Conservation (phyloP, 1,140 invertebrate species). For the Pemphigus obesinymphae region DNA sequence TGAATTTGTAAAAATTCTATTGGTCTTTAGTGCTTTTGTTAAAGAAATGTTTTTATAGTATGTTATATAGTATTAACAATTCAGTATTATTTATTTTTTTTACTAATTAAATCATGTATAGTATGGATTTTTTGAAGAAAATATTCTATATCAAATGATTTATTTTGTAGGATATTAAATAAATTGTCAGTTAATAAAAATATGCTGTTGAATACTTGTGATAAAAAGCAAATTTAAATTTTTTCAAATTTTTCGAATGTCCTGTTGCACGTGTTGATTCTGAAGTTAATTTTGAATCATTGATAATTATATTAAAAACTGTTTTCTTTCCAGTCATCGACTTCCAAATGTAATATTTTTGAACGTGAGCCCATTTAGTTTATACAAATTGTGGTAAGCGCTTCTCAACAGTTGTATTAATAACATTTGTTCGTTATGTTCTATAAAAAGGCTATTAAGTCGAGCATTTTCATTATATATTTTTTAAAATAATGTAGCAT, state of each 20-base stretch:
- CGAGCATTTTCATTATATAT: background rate
- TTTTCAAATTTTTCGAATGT: background rate
- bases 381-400: background rate
- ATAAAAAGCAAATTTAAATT: background rate
- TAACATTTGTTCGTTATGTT: background rate
- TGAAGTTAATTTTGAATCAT: background rate
- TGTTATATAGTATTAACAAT: background rate
- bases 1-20: background rate
- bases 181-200: background rate
- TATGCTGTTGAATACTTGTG: background rate
- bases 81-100: background rate
- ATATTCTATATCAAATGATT: slow-evolving; percentile 14
- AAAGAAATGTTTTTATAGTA: too few relatives aligned
- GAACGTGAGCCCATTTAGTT: slow-evolving; percentile 11
- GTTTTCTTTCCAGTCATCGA: background rate
- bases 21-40: background rate
- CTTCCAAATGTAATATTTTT: background rate
- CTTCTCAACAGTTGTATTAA: background rate
- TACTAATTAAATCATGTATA: background rate
- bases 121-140: background rate
- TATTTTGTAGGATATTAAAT: slow-evolving; percentile 12
- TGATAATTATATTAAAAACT: background rate
- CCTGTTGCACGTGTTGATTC: background rate
- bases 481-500: background rate
- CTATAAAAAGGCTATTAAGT: too few relatives aligned